A percentile compares a stretch with the other conserved stretches of the same genome.
Evolutionary conservation across 2,797 vertebrate genomes (phyloP).

Genomic region (Coluber constrictor): DNA sequence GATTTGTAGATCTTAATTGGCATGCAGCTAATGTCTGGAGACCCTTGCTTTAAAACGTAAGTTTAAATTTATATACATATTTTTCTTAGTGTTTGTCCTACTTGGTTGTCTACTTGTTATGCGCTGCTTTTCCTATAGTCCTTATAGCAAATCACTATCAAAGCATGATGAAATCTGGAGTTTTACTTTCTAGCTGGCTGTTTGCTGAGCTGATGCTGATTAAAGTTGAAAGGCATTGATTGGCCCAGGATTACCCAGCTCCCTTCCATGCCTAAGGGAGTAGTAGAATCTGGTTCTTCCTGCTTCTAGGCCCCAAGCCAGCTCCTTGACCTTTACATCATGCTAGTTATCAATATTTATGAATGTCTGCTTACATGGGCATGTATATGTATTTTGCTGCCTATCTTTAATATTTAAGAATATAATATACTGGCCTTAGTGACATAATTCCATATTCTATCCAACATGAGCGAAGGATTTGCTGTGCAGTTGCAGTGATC

Average conservation of each 20-base stretch:
- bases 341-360: neutral
- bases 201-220: neutral
- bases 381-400: neutral
- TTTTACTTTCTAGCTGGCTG: neutral
- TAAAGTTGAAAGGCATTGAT: neutral
- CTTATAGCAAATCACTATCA: neutral
- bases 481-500: neutral
- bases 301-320: neutral
- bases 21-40: conserved; percentile 96
- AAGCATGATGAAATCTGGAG: neutral
- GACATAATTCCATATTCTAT: neutral
- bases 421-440: neutral
- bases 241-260: neutral
- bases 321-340: neutral
- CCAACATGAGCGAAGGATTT: neutral
- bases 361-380: neutral
- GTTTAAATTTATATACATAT: conserved; percentile 46
- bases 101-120: neutral
- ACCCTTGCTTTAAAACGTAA: conserved; percentile 98
- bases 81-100: neutral
- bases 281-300: neutral
- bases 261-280: neutral
- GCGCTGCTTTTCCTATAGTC: neutral
- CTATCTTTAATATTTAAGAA: neutral
- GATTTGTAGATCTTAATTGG: conserved; percentile 87